These are phyloP conservation scores for Coleophora flavipennella DNA, from an alignment of 2,888 invertebrate species.

Conservation along the genomic window DNA sequence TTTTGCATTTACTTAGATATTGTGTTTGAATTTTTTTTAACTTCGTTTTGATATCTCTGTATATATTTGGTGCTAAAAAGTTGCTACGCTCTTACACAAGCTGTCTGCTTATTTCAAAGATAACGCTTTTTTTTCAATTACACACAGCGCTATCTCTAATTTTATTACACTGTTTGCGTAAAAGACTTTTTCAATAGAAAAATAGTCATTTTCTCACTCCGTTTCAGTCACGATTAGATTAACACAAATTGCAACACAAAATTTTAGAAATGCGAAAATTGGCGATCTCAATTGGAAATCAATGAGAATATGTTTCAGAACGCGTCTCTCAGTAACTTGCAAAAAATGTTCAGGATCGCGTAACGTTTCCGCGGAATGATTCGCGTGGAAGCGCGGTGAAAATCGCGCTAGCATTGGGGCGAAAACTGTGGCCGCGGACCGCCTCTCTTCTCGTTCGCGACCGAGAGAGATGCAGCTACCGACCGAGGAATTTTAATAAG, in stretches of 20 bases:
- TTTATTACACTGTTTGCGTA: constrained; percentile 29
- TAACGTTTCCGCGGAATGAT: constrained; percentile 44
- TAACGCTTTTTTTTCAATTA: too few species aligned
- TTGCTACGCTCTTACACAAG: too few species aligned
- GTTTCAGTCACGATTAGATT: constrained; percentile 26
- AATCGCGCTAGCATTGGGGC: constrained; percentile 68
- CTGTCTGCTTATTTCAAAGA: too few species aligned
- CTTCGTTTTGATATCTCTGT: too few species aligned
- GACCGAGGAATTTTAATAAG: constrained; percentile 70
- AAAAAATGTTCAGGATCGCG: constrained; percentile 26
- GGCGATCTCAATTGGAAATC: too few species aligned
- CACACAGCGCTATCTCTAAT: constrained; percentile 12
- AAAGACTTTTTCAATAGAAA: constrained; percentile 20
- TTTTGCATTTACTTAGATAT: too few species aligned
- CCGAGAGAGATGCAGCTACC: constrained; percentile 64
- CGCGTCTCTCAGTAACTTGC: constrained; percentile 14
- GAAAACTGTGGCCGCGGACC: constrained; percentile 45
- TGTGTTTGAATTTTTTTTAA: too few species aligned
- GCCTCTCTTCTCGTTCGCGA: constrained; percentile 42
- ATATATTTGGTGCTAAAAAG: too few species aligned
- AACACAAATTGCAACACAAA: constrained; percentile 33
- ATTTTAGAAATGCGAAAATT: constrained; percentile 2
- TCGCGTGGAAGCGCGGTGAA: constrained; percentile 66
- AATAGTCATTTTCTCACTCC: constrained; percentile 20
- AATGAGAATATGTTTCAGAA: constrained; percentile 1